Evolutionary conservation across 2,113 vertebrate species (phyloP).

Genomic region (Lagopus muta): DNA sequence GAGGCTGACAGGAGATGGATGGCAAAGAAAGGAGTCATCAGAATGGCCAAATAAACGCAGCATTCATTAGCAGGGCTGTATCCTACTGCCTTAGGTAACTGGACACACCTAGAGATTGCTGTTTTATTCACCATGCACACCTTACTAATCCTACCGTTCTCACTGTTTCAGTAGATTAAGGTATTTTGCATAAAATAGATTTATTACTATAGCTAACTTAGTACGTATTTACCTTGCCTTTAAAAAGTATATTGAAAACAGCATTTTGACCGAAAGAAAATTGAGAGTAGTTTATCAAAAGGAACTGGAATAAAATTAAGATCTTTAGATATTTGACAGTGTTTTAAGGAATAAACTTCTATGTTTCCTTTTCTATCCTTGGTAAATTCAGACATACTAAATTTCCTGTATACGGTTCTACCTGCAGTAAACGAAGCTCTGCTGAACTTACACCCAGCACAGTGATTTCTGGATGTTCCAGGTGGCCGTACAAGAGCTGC

Average conservation of each 20-base stretch:
- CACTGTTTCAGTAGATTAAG: background rate
- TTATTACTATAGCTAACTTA: background rate
- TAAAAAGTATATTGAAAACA: background rate
- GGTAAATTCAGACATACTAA: background rate
- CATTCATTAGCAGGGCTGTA: background rate
- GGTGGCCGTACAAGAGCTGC: background rate
- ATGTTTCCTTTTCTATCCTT: background rate
- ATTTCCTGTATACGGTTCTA: background rate
- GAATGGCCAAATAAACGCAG: background rate
- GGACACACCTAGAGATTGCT: background rate
- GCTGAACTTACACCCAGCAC: background rate
- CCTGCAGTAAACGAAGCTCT: background rate
- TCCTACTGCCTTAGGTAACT: background rate
- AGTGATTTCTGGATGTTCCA: background rate
- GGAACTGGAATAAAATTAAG: background rate
- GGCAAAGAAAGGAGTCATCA: background rate
- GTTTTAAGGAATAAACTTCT: background rate
- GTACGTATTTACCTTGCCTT: background rate
- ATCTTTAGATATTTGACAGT: background rate
- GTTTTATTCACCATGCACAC: background rate
- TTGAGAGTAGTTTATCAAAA: background rate
- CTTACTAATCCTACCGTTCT: background rate
- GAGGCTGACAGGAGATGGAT: background rate
- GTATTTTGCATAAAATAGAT: background rate
- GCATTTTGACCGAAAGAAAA: background rate